Conservation (phyloP, 2,113 vertebrate genomes). For the Anoura caudifer region DNA sequence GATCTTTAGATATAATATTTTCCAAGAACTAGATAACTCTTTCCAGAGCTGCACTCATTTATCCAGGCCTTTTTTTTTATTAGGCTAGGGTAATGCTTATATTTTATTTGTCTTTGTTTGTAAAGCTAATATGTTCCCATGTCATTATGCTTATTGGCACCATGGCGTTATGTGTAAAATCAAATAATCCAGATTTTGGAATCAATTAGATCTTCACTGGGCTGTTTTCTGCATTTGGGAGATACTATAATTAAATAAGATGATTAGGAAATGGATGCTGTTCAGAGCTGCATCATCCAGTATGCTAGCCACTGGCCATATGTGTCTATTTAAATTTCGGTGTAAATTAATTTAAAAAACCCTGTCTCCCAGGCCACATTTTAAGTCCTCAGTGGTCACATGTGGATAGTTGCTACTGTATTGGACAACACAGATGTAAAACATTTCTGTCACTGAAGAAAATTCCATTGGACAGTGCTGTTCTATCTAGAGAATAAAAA, state of each 20-base stretch:
- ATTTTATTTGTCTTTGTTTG: slow-evolving; percentile 40
- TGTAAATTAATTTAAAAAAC: slow-evolving; percentile 55
- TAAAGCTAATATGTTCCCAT: slow-evolving; percentile 1
- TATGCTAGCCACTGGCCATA: slow-evolving; percentile 30
- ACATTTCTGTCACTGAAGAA: neutral
- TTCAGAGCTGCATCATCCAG: neutral
- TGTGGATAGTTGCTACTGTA: neutral
- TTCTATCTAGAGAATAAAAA: neutral
- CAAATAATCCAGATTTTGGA: slow-evolving; percentile 40
- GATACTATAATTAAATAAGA: slow-evolving; percentile 51
- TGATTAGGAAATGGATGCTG: slow-evolving; percentile 43
- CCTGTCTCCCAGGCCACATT: slow-evolving; percentile 8
- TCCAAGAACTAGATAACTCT: neutral
- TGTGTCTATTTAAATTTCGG: slow-evolving; percentile 55
- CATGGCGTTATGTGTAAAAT: slow-evolving; percentile 29
- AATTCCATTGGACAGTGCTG: neutral
- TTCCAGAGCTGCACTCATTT: neutral
- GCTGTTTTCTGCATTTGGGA: slow-evolving; percentile 46
- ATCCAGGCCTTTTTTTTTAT: neutral
- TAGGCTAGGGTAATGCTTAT: neutral
- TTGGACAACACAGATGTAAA: neutral
- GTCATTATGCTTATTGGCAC: slow-evolving; percentile 9
- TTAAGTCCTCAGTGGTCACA: neutral
- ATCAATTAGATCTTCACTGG: slow-evolving; percentile 54
- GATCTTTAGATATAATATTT: neutral